Evolutionary conservation across 2,888 invertebrate species (phyloP).

Genomic region (Lasioglossum calceatum): DNA sequence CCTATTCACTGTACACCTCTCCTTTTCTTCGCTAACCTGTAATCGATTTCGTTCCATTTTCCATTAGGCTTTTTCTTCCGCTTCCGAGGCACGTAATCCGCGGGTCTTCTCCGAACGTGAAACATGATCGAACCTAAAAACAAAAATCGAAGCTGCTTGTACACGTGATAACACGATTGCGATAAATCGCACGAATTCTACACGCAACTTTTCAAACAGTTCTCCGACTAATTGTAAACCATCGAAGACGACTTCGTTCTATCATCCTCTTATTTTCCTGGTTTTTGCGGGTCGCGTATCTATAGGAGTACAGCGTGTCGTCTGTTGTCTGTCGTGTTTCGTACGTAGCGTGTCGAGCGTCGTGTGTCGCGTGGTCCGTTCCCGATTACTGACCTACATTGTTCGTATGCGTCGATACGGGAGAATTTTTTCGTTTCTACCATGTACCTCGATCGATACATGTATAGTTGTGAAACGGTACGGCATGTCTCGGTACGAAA

Average conservation of each 20-base stretch:
- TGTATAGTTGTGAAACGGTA: neutral
- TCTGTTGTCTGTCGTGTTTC: neutral
- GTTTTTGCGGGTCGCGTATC: neutral
- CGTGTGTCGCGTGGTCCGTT: constrained; percentile 6
- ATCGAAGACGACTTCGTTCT: neutral
- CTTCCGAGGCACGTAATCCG: constrained; percentile 95
- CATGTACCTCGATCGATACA: constrained; percentile 25
- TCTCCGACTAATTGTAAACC: neutral
- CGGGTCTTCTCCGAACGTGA: constrained; percentile 96
- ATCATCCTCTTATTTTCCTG: neutral
- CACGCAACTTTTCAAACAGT: too few relatives aligned
- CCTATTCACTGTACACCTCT: neutral
- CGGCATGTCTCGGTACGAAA: neutral
- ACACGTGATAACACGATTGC: neutral
- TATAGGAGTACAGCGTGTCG: neutral
- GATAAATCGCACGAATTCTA: too few relatives aligned
- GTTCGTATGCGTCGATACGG: constrained; percentile 16
- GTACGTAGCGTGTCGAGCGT: neutral
- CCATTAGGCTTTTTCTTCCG: constrained; percentile 92
- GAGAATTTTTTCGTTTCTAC: constrained; percentile 1
- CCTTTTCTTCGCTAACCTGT: constrained; percentile 65
- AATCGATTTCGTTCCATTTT: constrained; percentile 85
- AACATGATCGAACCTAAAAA: constrained; percentile 97
- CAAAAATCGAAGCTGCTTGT: neutral
- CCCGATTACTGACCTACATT: constrained; percentile 33